Base-by-base conservation (phyloP, 37 sponge, comb jelly and placozoan genomes). In the Chondrosia reniformis region DNA sequence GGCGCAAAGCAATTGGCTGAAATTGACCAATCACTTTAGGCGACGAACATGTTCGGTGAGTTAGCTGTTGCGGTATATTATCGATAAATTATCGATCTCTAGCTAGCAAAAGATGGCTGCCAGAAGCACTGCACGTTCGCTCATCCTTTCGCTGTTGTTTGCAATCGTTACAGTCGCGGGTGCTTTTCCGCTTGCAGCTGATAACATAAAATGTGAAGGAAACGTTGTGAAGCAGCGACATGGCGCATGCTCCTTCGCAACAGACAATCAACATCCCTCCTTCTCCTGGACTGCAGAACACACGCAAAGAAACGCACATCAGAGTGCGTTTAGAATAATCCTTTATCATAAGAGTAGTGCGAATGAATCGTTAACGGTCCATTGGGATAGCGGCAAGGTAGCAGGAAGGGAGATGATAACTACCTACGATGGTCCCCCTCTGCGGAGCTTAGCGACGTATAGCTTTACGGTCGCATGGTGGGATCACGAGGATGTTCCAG, bases 381-480 rank as follows among this genome's bases (percentile, higher is more conserved):
- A 67, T 8, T 90, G 91, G 91, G 86, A 90, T 74, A 54, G 66
- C n/a, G 86, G 86, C 21, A 73, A 36, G 34, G 79, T 89, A 49
- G 6, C 12, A 0, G 58, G 79, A 45, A 37, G 43, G 24, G 33
- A 58, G 9, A 45, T 43, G 44, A 24, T 38, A 61, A 2, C 63
- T 1, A 17, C 21, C 22, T 76, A 85, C 52, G 67, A 49, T 37
- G 84, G 80, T 8, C 79, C 83, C 5, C 56, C 83, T 21, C 69
- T 90, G 34, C 19, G 46, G 57, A 79, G 80, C 22, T 76, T 63
- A 5, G 41, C 13, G 34, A 27, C 33, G 27, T 83, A 86, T 40
- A 43, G 28, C 49, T 90, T 82, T 78, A 78, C 54, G 55, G 85
- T 84, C 12, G 34, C 31, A 37, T 87, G 88, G 88, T 87, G 88